Base-by-base conservation (phyloP, 2,113 vertebrate genomes). In the Aspidoscelis tigris region DNA sequence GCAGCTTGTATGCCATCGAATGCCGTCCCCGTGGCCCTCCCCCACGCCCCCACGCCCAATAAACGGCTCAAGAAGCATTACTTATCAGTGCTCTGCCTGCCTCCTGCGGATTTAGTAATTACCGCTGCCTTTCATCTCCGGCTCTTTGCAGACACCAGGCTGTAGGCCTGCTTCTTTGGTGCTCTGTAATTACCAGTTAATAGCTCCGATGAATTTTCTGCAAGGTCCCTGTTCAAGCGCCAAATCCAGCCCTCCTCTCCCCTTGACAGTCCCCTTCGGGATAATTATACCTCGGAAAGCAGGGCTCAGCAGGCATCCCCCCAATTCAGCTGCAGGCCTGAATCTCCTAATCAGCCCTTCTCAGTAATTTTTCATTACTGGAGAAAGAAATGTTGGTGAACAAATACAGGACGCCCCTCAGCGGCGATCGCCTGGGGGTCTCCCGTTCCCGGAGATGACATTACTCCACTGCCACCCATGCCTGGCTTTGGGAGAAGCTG, bases 131-230 rank as follows among this genome's bases (percentile, higher is more conserved):
- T 93, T 95, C 94, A 93, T 90, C 92, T 90, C 86, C n/a, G 78
- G 90, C 93, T 94, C 92, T 74, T 83, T 87, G 81, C 81, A 80
- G 82, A 91, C 93, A 90, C 93, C 93, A 92, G 92, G 92, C 92
- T 93, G 92, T 84, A 82, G 92, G 93, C 93, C 94, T 89, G 91
- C 92, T 88, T 90, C 94, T 93, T 89, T 91, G 90, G 43, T 24
- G 93, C 90, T 92, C 95, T 94, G 95, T 96, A 96, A 97, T 97
- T 96, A 96, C 93, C 89, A 93, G 94, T 95, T 96, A 95, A 95
- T 94, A 94, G 95, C 92, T 64, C 91, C 89, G 91, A 94, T 92
- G 94, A 86, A 88, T 92, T 93, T 94, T 93, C 91, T 91, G 91
- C 88, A 65, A 33, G 81, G 89, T 91, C 93, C 91, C 2, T 8